Evolutionary conservation across 2,888 invertebrate species (phyloP), one percentile per base, ranked within the genome.

Genomic region (Melanotus villosus): DNA sequence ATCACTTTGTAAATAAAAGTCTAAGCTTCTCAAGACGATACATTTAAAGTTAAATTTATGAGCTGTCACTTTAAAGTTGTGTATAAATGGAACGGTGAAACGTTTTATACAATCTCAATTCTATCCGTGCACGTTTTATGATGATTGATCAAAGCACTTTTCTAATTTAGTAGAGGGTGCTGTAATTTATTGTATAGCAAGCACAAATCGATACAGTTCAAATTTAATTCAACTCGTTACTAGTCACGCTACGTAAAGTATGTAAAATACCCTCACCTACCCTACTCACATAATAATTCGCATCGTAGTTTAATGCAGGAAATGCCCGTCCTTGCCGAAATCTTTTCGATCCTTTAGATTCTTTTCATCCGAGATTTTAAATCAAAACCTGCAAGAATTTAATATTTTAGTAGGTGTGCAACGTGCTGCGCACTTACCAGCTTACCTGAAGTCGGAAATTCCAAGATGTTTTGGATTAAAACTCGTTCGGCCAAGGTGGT

Each of bases 61-160:
- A 62, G 41, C 67, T 70, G 70, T 70, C 70, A 70, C 70, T 67
- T 64, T 70, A 64, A 70, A 67, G 64, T 70, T 70, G 41, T 65
- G 23, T 63, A 56, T 67, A 67, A 67, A 70, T 66, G 65, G 65
- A 65, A 56, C 34, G 62, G 38, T 50, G 56, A 52, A 70, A 57
- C 70, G 60, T 62, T 70, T 65, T 65, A 59, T 69, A 69, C 65
- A 69, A 69, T 65, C 70, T 70, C 65, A 62, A 65, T 60, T 56
- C 54, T 52, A 65, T 36, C 52, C 56, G 34, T 45, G 54, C 52
- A 65, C 59, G 52, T 69, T 69, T 69, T 69, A 69, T 19, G 65
- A 65, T 69, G 60, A 65, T 65, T 60, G 66, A 66, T 66, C 54
- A 52, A 65, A 56, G 60, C 56, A 60, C 34, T 67, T 60, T 65